Percentiles rank a stretch among this genome's conserved stretches.
These are phyloP conservation scores for Limonius californicus DNA, from an alignment of 1,140 invertebrate genomes.

Conservation along the genomic window DNA sequence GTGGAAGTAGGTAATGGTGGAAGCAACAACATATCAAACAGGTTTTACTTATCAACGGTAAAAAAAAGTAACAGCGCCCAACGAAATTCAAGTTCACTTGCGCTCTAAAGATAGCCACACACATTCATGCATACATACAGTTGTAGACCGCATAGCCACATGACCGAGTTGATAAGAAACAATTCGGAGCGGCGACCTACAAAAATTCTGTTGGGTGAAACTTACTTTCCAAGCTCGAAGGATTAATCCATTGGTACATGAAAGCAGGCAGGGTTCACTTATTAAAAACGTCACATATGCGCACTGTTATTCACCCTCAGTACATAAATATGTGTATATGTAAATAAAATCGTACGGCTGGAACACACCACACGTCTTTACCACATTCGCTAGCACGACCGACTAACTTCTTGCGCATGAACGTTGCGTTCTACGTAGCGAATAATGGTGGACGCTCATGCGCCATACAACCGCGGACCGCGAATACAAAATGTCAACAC, in stretches of 20 bases:
- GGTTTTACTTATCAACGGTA: conserved; percentile 1
- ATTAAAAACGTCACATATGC: background rate
- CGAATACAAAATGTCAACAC: background rate
- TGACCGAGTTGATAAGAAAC: conserved; percentile 1
- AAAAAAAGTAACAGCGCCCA: background rate
- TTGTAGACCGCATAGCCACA: conserved; percentile 1
- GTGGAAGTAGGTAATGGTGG: background rate
- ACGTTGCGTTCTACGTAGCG: background rate
- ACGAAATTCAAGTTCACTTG: background rate
- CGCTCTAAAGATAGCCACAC: background rate
- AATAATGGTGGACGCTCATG: background rate
- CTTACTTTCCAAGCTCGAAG: background rate
- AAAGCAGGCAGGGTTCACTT: background rate
- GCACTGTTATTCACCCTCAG: background rate
- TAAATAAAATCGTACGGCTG: background rate
- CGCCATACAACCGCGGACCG: background rate
- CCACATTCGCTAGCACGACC: background rate
- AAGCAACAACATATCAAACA: background rate
- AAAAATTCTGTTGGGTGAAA: background rate
- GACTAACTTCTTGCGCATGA: background rate
- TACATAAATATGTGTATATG: background rate
- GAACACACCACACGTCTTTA: background rate
- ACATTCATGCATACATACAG: background rate
- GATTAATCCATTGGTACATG: background rate
- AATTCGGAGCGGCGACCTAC: background rate